These are phyloP conservation scores for Eospalax fontanierii DNA, from an alignment of 2,797 vertebrate species.

Conservation along the genomic window DNA sequence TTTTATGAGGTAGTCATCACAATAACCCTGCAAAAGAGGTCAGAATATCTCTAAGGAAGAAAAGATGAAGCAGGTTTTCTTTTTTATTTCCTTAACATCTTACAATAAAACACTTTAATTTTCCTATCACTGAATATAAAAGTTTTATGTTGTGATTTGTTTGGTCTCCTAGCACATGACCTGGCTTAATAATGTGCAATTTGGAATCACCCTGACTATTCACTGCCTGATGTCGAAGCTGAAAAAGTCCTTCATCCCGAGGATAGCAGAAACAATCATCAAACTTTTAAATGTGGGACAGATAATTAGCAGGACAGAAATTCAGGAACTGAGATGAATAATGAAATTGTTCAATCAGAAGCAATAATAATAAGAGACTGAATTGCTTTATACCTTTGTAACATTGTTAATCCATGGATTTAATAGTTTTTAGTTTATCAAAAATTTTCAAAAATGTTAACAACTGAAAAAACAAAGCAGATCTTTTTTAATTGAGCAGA, in stretches of 20 bases:
- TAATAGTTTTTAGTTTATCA: not conserved
- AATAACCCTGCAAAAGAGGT: conserved; percentile 69
- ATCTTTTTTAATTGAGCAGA: not conserved
- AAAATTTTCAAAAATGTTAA: not conserved
- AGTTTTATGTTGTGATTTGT: conserved; percentile 63
- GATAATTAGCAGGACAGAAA: conserved; percentile 31
- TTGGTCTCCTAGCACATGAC: conserved; percentile 33
- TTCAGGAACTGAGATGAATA: conserved; percentile 22
- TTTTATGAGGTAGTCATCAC: conserved; percentile 75
- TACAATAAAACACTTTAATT: conserved; percentile 70
- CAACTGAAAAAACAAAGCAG: not conserved
- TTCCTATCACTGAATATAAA: conserved; percentile 62
- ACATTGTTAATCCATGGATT: not conserved
- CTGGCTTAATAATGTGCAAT: conserved; percentile 71
- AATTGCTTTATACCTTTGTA: not conserved
- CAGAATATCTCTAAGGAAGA: conserved; percentile 71
- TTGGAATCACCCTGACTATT: conserved; percentile 42
- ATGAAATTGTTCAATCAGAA: not conserved
- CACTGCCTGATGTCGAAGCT: conserved; percentile 19
- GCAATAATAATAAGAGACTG: not conserved
- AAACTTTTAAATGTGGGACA: conserved; percentile 37
- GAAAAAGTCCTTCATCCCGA: not conserved
- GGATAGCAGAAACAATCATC: conserved; percentile 43
- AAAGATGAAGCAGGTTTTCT: conserved; percentile 43
- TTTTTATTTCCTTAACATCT: not conserved